Evolutionary conservation across 2,797 vertebrate genomes (phyloP).

Genomic region (Poecilia velifera): DNA sequence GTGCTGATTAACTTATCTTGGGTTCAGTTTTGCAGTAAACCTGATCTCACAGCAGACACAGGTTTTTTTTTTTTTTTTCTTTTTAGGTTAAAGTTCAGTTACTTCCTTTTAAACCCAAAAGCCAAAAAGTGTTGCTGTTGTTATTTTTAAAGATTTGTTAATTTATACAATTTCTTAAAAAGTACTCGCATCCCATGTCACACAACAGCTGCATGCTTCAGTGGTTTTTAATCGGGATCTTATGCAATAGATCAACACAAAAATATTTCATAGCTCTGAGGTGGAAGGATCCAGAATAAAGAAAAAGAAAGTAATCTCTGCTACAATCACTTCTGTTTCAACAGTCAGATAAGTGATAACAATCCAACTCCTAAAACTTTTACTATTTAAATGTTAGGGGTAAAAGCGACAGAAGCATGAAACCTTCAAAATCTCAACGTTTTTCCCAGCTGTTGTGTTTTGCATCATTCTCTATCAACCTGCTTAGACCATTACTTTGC

Average conservation of each 20-base stretch:
- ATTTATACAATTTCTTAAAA: not conserved
- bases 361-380: not conserved
- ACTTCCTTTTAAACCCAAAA: not conserved
- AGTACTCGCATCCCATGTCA: not conserved
- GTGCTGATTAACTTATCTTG: slow-evolving; percentile 69
- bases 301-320: no score
- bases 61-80: slow-evolving; percentile 23
- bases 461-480: not conserved
- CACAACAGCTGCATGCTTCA: not conserved
- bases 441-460: not conserved
- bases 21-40: slow-evolving; percentile 54
- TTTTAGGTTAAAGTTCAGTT: slow-evolving; percentile 54
- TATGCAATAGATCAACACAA: not conserved
- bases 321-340: not conserved
- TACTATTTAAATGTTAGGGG: not conserved
- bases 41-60: slow-evolving; percentile 31
- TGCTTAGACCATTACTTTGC: not conserved
- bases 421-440: not conserved
- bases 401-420: not conserved
- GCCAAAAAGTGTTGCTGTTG: not conserved
- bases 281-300: not conserved
- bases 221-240: not conserved
- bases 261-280: not conserved
- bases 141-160: not conserved
- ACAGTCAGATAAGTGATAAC: not conserved